Evolutionary conservation across 2,113 vertebrate genomes (phyloP), one percentile per base, ranked within the genome.

Genomic region (Poecile atricapillus): DNA sequence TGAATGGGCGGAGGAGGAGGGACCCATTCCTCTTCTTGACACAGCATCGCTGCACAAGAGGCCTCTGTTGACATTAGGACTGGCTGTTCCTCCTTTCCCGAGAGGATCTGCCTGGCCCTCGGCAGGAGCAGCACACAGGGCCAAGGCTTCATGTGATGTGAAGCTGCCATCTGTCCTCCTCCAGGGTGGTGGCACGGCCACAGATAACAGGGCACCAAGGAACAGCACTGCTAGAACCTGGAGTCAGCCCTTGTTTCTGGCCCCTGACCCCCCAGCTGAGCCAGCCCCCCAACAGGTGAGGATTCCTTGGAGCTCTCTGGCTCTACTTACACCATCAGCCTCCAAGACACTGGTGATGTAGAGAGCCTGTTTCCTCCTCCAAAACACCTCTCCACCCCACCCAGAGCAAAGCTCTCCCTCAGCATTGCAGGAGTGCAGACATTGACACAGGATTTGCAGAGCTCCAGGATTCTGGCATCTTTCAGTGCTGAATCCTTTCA

Each of bases 11-110:
- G 94, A 97, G 94, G 92, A 96, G 96, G 95, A 93, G 95, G 94
- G 95, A 94, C 90, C 95, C 93, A 95, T 95, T 96, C 95, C 94
- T 96, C 94, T 95, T 95, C 93, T 95, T 97, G 95, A 95, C 94
- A 95, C 95, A 82, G 96, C 96, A 89, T 94, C 49, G 20, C 96
- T 65, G 93, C 93, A 97, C 96, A 96, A 96, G 94, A 96, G 93
- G 94, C 96, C 95, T 96, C 96, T 97, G 92, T 96, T 94, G 95
- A 96, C 94, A 88, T 83, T 94, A 95, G 96, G 56, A 96, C 95
- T 96, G 85, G 90, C 95, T 94, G 96, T 96, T 97, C 94, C 90
- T 82, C 83, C 79, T 83, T 84, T 85, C 60, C 60, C 0, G 8
- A 56, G 85, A 93, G 79, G 79, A 82, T 93, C 82, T 62, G 82